A percentile compares a stretch with the other conserved stretches of the same genome.
phyloP scores from a whole-genome alignment of 2,113 vertebrate species.

The Anolis carolinensis region DNA sequence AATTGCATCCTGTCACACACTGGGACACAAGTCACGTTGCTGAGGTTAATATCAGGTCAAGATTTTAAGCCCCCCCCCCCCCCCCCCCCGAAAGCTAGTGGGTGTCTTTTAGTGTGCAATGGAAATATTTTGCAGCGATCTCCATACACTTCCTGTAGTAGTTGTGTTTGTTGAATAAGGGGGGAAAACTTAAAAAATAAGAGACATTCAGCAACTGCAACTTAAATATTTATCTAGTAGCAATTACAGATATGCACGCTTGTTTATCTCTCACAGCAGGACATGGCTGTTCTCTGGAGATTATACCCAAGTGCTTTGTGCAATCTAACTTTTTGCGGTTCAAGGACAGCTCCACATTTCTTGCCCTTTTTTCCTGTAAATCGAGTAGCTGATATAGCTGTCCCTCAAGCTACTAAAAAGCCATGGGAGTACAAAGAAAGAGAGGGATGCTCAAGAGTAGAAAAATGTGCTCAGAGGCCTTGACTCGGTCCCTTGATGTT shows the following conservation, averaged over 20 bases:
- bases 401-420: background rate
- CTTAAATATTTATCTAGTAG: slow-evolving; percentile 29
- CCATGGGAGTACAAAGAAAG: background rate
- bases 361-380: background rate
- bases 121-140: background rate
- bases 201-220: background rate
- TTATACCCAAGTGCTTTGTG: background rate
- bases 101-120: background rate
- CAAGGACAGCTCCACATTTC: background rate
- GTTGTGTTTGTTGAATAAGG: slow-evolving; percentile 1
- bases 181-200: background rate
- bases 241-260: background rate
- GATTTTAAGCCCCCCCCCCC: background rate
- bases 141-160: background rate
- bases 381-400: background rate
- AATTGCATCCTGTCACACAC: slow-evolving; percentile 20
- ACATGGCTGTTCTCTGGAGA: slow-evolving; percentile 12
- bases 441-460: background rate
- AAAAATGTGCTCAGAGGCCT: background rate
- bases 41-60: background rate
- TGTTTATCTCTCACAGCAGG: slow-evolving; percentile 25
- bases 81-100: background rate
- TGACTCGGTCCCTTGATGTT: slow-evolving; percentile 9
- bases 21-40: slow-evolving; percentile 24
- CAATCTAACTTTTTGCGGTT: background rate